Conservation (phyloP, 2,888 invertebrate species). For the Steromphala cineraria region DNA sequence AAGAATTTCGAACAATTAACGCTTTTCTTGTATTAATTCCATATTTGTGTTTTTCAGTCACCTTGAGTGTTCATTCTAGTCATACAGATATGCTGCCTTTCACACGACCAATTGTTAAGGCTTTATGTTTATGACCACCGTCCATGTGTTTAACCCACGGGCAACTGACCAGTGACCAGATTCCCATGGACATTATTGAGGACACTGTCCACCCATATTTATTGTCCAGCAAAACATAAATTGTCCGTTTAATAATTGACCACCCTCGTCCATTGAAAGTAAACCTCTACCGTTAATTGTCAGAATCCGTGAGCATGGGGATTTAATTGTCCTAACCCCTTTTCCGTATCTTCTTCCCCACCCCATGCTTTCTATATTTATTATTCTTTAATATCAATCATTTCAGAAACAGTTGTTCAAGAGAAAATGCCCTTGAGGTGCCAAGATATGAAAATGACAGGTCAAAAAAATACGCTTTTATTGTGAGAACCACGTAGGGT, state of each 20-base stretch:
- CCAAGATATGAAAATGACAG: too few relatives aligned
- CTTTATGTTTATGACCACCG: neutral
- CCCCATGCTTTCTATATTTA: neutral
- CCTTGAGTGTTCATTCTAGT: neutral
- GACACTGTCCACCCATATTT: neutral
- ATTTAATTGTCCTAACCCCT: neutral
- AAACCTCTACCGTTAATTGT: neutral
- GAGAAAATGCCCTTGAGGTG: too few relatives aligned
- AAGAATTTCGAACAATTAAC: neutral
- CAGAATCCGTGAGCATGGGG: neutral
- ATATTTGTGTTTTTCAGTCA: neutral
- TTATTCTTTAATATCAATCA: slow-evolving; percentile 8
- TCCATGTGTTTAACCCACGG: neutral
- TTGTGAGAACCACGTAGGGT: too few relatives aligned
- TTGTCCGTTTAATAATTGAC: neutral
- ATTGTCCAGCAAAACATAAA: neutral
- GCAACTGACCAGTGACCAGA: neutral
- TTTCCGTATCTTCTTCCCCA: neutral
- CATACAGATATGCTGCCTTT: neutral
- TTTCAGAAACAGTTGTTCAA: neutral
- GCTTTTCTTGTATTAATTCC: neutral
- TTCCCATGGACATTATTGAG: neutral
- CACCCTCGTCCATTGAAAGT: neutral
- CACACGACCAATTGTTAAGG: neutral
- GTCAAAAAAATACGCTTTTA: too few relatives aligned